phyloP scores from a whole-genome alignment of 2,888 invertebrate genomes.

The Leucophenga montana region DNA sequence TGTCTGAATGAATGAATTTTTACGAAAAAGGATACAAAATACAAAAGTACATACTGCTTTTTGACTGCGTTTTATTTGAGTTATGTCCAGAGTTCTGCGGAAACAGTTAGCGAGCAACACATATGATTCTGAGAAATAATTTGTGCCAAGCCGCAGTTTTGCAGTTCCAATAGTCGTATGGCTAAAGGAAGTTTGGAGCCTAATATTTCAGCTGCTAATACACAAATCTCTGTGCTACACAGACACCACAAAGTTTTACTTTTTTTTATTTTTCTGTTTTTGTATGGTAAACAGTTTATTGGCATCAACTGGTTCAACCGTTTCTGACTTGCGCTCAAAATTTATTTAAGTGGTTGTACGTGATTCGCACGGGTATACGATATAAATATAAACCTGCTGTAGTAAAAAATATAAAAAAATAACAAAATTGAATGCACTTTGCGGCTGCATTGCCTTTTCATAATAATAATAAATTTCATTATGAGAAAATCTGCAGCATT shows the following conservation, averaged over 20 bases:
- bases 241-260: not conserved
- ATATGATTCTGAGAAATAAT: not conserved
- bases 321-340: not conserved
- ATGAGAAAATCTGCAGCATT: conserved; percentile 1
- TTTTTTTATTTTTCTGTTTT: too few relatives aligned
- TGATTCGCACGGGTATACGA: conserved; percentile 8
- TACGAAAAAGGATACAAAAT: not conserved
- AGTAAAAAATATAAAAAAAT: too few relatives aligned
- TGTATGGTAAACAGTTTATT: conserved; percentile 1
- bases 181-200: not conserved
- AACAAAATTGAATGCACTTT: not conserved
- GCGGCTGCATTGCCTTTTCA: not conserved
- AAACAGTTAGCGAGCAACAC: conserved; percentile 36
- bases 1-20: not conserved
- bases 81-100: conserved; percentile 59
- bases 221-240: not conserved
- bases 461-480: conserved; percentile 15
- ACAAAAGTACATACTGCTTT: too few relatives aligned
- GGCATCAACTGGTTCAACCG: too few relatives aligned
- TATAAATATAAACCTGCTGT: not conserved
- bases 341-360: not conserved
- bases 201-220: not conserved
- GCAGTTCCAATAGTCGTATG: not conserved
- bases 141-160: too few relatives aligned
- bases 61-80: conserved; percentile 56